Evolutionary conservation across 2,113 vertebrate genomes (phyloP).

Genomic region (Chaetops frenatus): DNA sequence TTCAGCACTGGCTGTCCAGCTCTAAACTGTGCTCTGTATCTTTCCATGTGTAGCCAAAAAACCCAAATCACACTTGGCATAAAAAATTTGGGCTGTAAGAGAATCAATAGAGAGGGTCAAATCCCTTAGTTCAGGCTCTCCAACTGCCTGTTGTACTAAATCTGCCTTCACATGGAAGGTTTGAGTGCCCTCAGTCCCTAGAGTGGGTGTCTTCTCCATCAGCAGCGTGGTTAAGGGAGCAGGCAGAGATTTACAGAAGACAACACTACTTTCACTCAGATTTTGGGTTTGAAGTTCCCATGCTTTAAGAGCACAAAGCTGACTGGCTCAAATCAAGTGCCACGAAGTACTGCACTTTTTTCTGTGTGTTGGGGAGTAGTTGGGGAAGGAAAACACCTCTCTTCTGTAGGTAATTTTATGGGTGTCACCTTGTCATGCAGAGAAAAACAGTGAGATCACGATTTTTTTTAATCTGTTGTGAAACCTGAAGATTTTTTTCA

Average conservation of each 20-base stretch:
- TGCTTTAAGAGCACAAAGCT: not conserved
- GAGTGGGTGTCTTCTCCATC: not conserved
- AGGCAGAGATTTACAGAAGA: not conserved
- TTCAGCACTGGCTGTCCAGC: not conserved
- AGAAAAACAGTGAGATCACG: not conserved
- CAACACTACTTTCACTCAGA: not conserved
- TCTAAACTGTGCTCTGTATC: not conserved
- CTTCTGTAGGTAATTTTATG: not conserved
- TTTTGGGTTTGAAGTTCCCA: rapidly evolving
- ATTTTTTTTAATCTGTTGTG: not conserved
- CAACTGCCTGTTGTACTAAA: not conserved
- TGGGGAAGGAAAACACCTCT: not conserved
- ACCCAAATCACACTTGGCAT: not conserved
- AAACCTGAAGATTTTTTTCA: not conserved
- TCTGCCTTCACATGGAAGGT: not conserved
- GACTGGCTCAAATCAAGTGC: not conserved
- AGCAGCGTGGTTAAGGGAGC: rapidly evolving
- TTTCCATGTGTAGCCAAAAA: not conserved
- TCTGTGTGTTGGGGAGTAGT: not conserved
- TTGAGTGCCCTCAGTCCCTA: not conserved
- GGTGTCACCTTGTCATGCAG: not conserved
- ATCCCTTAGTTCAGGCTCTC: not conserved
- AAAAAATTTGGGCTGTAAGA: not conserved
- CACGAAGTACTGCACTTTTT: not conserved
- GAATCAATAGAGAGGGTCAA: not conserved